Evolutionary conservation across 2,888 invertebrate species (phyloP).

Genomic region (Noctua janthe): DNA sequence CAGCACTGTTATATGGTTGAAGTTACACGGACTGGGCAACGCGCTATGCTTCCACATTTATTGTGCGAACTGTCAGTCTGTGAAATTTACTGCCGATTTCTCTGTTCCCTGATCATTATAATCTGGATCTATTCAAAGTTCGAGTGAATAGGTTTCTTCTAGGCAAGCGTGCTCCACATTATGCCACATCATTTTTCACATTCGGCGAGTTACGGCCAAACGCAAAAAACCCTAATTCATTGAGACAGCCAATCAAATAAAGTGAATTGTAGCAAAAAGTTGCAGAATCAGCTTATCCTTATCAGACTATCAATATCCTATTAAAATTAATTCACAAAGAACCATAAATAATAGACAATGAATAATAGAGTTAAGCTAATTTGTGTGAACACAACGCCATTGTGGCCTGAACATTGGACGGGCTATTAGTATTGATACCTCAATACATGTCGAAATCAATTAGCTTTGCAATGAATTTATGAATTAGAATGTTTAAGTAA

Average conservation of each 20-base stretch:
- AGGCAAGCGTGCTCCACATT: too few relatives aligned
- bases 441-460: conserved; percentile 37
- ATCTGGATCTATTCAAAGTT: too few relatives aligned
- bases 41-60: too few relatives aligned
- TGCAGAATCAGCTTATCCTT: conserved; percentile 14
- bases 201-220: too few relatives aligned
- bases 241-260: background rate
- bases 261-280: conserved; percentile 1
- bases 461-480: conserved; percentile 9
- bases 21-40: too few relatives aligned
- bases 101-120: too few relatives aligned
- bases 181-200: too few relatives aligned
- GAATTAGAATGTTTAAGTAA: background rate
- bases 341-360: conserved; percentile 61
- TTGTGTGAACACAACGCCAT: conserved; percentile 60
- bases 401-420: conserved; percentile 33
- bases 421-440: conserved; percentile 46
- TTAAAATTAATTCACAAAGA: conserved; percentile 52
- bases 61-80: too few relatives aligned
- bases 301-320: conserved; percentile 8
- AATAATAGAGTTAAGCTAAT: conserved; percentile 56
- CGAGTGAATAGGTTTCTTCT: too few relatives aligned
- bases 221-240: too few relatives aligned
- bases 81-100: too few relatives aligned
- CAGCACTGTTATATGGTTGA: too few relatives aligned